Evolutionary conservation across 2,113 vertebrate species (phyloP).

Genomic region (Syngnathus floridae): DNA sequence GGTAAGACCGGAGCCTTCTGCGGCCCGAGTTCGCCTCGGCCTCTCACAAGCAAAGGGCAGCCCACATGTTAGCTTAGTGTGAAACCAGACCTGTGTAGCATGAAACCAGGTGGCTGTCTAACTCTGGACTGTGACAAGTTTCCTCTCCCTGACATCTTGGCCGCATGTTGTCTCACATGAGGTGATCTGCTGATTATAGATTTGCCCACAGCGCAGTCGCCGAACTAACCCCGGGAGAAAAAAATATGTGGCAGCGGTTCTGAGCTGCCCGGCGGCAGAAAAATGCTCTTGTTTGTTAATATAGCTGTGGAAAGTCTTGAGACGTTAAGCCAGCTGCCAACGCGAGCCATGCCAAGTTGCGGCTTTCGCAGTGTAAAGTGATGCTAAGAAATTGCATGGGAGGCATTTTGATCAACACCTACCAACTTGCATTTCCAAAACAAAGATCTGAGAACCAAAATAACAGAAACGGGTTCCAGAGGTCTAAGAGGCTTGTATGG

Average conservation of each 20-base stretch:
- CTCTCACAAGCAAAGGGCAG: conserved; percentile 23
- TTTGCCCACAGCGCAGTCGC: conserved; percentile 54
- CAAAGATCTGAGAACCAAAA: conserved; percentile 46
- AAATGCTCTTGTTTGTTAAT: conserved; percentile 61
- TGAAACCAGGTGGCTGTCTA: conserved; percentile 58
- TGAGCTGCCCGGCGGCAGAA: conserved; percentile 47
- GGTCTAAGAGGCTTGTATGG: neutral
- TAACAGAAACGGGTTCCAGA: conserved; percentile 32
- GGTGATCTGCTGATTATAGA: conserved; percentile 61
- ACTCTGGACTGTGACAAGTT: conserved; percentile 57
- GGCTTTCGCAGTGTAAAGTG: conserved; percentile 49
- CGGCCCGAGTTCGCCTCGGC: conserved; percentile 12
- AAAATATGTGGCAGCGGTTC: conserved; percentile 32
- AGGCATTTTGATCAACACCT: conserved; percentile 61
- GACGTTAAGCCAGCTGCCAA: conserved; percentile 42
- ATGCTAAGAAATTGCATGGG: conserved; percentile 49
- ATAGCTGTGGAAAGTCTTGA: conserved; percentile 57
- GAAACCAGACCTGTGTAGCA: conserved; percentile 50
- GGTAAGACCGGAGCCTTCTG: conserved; percentile 30
- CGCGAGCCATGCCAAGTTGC: conserved; percentile 44
- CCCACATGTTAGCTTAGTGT: conserved; percentile 36
- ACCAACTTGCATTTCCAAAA: conserved; percentile 55
- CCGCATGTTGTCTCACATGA: conserved; percentile 37
- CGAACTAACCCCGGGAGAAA: conserved; percentile 48
- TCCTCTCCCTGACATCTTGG: conserved; percentile 41